Percentiles rank a stretch among this genome's conserved stretches.
Conservation (phyloP, 2,888 invertebrate genomes). For the Kryphioiulus occultus region DNA sequence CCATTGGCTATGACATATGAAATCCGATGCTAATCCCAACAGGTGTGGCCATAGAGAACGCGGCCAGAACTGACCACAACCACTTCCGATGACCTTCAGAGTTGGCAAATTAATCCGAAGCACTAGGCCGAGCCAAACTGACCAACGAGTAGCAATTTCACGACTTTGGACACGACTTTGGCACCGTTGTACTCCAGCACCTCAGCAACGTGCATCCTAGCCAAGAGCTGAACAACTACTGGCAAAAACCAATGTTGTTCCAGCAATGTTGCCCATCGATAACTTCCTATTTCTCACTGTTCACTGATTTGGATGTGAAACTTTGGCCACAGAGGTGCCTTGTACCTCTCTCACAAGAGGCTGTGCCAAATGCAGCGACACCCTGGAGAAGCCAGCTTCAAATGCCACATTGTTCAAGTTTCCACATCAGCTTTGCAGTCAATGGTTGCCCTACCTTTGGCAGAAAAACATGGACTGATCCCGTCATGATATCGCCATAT, state of each 20-base stretch:
- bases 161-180: not conserved
- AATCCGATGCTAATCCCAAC: constrained; percentile 18
- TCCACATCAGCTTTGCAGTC: not conserved
- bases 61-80: not conserved
- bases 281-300: not conserved
- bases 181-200: not conserved
- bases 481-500: constrained; percentile 10
- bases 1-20: constrained; percentile 53
- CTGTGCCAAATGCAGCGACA: not conserved
- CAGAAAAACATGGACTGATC: constrained; percentile 22
- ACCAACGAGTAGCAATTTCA: not conserved
- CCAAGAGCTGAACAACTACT: not conserved
- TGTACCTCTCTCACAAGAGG: not conserved
- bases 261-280: not conserved
- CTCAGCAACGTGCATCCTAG: constrained; percentile 13
- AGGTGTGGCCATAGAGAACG: constrained; percentile 37
- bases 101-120: not conserved
- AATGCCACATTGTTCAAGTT: constrained; percentile 32
- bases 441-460: not conserved
- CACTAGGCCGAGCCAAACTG: not conserved
- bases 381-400: not conserved
- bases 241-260: not conserved
- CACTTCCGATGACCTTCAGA: not conserved
- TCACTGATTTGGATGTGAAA: not conserved
- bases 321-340: not conserved